Evolutionary conservation across 2,888 invertebrate genomes (phyloP), one percentile per base, ranked within the genome.

Genomic region (Lasioglossum lativentre): DNA sequence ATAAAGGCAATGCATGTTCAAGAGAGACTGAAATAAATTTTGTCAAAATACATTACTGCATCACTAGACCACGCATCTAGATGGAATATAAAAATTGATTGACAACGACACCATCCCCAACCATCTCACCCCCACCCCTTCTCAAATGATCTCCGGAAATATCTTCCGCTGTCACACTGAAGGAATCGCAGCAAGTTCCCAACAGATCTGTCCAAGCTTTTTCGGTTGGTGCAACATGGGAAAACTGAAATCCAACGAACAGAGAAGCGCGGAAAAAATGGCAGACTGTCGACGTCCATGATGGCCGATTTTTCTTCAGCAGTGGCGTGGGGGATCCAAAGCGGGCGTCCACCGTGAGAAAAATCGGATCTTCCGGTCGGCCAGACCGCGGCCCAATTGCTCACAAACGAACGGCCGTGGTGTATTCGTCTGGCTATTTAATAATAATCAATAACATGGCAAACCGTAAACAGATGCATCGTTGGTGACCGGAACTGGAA

Each of bases 341-440:
- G 19, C 74, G 77, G 45, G 59, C 63, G 68, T 72, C 56, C 34
- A 71, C 80, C 66, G 66, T 77, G 68, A 84, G 87, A 89, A 89
- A 89, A 89, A 89, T 89, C 83, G 89, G 81, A 87, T 83, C 88
- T 85, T 85, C 82, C 79, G 79, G 87, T 79, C 52, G 82, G 75
- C 63, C 79, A 45, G 77, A 59, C 59, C 59, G 59, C 59, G 27
- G 59, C 12, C 59, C n/a, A n/a, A 59, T 27, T 27, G 59, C 27
- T 27, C 59, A 14, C 38, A 80, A 66, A 42, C 40, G 52, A 38
- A 66, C 74, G 52, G 74, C 63, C 71, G 79, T 47, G 27, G 74
- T 77, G 42, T 63, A 63, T 70, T 80, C 73, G 79, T 66, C 42
- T 47, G 12, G 38, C 73, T 80, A 80, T 75, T n/a, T 77, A 84